A percentile compares a stretch with the other conserved stretches of the same genome.
Evolutionary conservation across 2,888 invertebrate genomes (phyloP).

Genomic region (Pseudococcus jackbeardsleyi): DNA sequence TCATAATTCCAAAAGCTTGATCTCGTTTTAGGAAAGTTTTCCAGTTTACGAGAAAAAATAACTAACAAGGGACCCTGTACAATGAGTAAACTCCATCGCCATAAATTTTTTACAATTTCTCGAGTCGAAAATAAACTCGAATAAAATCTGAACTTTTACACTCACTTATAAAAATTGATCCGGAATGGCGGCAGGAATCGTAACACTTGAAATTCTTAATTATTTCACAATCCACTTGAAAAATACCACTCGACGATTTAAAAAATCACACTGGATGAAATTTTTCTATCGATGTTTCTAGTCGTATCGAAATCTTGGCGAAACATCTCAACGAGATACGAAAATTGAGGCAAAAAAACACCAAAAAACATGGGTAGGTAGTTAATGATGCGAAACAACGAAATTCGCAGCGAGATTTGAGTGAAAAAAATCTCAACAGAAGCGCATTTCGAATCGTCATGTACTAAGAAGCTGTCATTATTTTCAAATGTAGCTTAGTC

Average conservation of each 20-base stretch:
- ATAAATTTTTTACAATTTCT: neutral
- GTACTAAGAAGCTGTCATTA: constrained; percentile 43
- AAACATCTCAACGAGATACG: neutral
- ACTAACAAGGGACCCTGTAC: neutral
- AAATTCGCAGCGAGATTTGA: neutral
- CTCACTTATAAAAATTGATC: neutral
- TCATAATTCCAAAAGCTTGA: neutral
- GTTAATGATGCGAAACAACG: neutral
- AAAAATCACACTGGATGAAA: no score
- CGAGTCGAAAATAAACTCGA: neutral
- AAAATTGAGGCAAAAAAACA: constrained; percentile 1
- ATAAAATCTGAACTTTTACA: neutral
- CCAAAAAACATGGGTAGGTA: neutral
- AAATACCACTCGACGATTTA: neutral
- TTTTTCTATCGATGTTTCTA: neutral
- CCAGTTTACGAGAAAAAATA: neutral
- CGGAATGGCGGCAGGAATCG: neutral
- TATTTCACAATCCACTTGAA: neutral
- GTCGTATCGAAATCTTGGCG: neutral
- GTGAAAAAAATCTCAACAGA: constrained; percentile 23
- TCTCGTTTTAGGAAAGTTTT: no score
- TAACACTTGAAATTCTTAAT: neutral
- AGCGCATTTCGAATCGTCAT: constrained; percentile 43
- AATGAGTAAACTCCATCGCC: neutral
- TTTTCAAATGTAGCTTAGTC: constrained; percentile 45